Evolutionary conservation across 2,888 invertebrate species (phyloP).

Genomic region (Aspidapion aeneum): DNA sequence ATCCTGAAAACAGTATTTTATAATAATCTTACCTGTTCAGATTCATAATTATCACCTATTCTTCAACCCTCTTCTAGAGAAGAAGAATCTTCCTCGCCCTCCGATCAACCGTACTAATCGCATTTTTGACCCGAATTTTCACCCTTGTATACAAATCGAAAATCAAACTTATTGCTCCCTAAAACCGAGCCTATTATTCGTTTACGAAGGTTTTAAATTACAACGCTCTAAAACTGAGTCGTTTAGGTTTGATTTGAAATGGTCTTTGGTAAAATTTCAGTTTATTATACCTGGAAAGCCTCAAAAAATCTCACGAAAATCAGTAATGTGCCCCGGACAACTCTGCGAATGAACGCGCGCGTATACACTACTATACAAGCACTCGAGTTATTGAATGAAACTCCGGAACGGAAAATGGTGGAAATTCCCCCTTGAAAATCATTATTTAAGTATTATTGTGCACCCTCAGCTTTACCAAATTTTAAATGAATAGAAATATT

Average conservation of each 20-base stretch:
- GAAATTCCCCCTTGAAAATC: neutral
- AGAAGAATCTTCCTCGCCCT: slow-evolving; percentile 39
- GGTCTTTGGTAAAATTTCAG: too few relatives aligned
- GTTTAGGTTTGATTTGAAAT: too few relatives aligned
- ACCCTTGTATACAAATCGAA: neutral
- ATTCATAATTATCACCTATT: slow-evolving; percentile 47
- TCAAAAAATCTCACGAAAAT: neutral
- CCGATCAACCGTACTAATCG: slow-evolving; percentile 38
- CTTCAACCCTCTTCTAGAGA: slow-evolving; percentile 37
- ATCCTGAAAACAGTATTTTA: too few relatives aligned
- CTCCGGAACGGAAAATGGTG: neutral
- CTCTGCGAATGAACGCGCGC: neutral
- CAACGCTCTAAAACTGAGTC: too few relatives aligned
- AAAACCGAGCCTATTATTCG: neutral
- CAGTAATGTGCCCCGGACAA: neutral
- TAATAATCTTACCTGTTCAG: slow-evolving; percentile 37
- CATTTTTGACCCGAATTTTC: slow-evolving; percentile 35
- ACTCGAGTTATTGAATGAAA: neutral
- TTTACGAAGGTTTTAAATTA: too few relatives aligned
- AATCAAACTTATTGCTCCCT: neutral
- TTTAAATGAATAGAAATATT: neutral
- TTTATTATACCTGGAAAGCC: too few relatives aligned
- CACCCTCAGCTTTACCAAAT: neutral
- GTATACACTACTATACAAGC: neutral
- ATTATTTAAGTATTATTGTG: neutral